Evolutionary conservation across 1,140 invertebrate genomes (phyloP), one percentile per base, ranked within the genome.

Genomic region (Brevipalpus yothersi): DNA sequence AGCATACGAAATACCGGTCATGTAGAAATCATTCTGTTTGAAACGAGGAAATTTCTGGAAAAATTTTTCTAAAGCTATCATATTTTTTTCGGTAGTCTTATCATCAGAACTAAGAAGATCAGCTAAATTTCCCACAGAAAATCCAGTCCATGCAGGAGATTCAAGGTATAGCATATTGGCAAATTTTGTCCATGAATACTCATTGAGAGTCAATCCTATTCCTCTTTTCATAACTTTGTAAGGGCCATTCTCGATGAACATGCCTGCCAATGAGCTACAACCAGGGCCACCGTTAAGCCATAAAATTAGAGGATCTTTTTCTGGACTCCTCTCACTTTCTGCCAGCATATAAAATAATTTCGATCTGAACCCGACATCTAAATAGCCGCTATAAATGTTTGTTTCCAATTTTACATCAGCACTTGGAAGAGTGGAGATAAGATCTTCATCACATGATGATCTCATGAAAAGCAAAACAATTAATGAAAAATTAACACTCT

Each of bases 131-230:
- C 73, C 67, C 64, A 77, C 79, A 1, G 76, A 78, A 61, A 70
- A 78, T 3, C 77, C 77, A 54, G 78, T 77, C 61, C 77, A 74
- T 41, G 72, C 72, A 56, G 77, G 77, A 7, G 77, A 69, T 64
- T 78, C 77, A 43, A 78, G 65, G 65, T 73, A 78, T 13, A 78
- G 60, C 39, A 93, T 84, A 68, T 85, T 90, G 47, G 85, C 83
- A 61, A 82, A 82, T 58, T 66, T 69, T 62, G 75, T 76, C 75
- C 76, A 77, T 53, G 71, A 67, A 65, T 70, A 74, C 8, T 66
- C 58, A 62, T 76, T 77, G 40, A 67, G 62, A 19, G 62, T 64
- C 2, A 77, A 62, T 13, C 67, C 72, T 56, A 66, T 63, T 7
- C 73, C 73, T 62, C 71, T 67, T 59, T 62, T 58, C 43, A 68